Evolutionary conservation across 2,797 vertebrate species (phyloP).

Genomic region (Chromobotia macracanthus): DNA sequence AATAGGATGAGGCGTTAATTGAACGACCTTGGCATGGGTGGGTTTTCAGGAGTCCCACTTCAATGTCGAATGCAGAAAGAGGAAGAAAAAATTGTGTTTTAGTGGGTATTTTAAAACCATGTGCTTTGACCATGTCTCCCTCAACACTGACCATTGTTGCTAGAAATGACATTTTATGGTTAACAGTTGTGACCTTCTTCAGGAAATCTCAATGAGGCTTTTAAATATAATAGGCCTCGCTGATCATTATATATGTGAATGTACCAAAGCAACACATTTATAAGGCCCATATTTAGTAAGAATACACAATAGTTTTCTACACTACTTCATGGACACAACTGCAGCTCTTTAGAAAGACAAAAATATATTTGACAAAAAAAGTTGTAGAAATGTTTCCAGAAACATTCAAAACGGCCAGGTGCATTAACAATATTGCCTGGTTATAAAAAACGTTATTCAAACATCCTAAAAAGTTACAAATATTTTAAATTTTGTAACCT

Average conservation of each 20-base stretch:
- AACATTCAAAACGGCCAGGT: too few species aligned
- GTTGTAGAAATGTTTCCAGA: too few species aligned
- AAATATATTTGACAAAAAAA: too few species aligned
- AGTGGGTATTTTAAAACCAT: constrained; percentile 60
- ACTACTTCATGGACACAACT: background rate
- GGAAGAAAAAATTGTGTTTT: constrained; percentile 64
- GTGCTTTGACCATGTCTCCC: constrained; percentile 60
- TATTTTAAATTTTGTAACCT: too few species aligned
- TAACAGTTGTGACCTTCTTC: constrained; percentile 63
- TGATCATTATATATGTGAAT: constrained; percentile 49
- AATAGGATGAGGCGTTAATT: constrained; percentile 70
- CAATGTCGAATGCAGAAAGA: constrained; percentile 63
- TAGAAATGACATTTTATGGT: constrained; percentile 63
- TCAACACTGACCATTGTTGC: constrained; percentile 62
- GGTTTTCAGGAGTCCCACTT: constrained; percentile 67
- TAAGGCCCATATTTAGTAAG: background rate
- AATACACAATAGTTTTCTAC: constrained; percentile 9
- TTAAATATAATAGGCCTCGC: constrained; percentile 53
- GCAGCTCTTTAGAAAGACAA: constrained; percentile 9
- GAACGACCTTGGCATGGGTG: constrained; percentile 71
- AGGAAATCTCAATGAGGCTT: constrained; percentile 51
- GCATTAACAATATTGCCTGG: too few species aligned
- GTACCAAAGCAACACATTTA: constrained; percentile 30
- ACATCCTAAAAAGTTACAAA: too few species aligned
- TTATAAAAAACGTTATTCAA: too few species aligned